Base-by-base conservation (phyloP, 2,888 invertebrate genomes). In the Hemicrepidius hirtus region DNA sequence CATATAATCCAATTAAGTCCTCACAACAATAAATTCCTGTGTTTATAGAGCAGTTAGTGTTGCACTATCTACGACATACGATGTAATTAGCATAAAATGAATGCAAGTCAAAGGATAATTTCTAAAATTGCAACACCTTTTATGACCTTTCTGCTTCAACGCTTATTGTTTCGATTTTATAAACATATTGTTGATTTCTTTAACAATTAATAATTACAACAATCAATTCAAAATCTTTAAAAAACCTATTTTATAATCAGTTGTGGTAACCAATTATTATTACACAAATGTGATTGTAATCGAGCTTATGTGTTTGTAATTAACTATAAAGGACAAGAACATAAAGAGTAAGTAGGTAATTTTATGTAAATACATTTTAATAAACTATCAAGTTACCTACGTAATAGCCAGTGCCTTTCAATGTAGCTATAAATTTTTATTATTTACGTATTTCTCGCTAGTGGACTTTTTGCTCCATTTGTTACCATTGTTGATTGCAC, bases 281-380 rank as follows among this genome's bases (percentile, higher is more conserved):
- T 44, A 44, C 18, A 44, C 13, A 18, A 44, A 44, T 44, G 44
- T 16, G 44, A 44, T 44, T 18, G 32, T 32, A 32, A 44, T 44
- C 13, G 18, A 44, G 7, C 5, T 32, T 32, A 32, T 32, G 32
- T 32, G 7, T 44, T 44, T 16, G 13, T 41, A 41, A 13, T 16
- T 41, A 13, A 6, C n/a, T 13, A 13, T 6, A 32, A 5, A 24
- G 32, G 7, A 32, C 32, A 32, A 32, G 32, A 32, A 5, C 32
- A 32, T 44, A 44, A 18, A n/a, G n/a, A 40, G 9, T 18, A 20
- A n/a, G 20, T 18, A 35, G 21, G n/a, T 57, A 59, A 24, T 41
- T 41, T 62, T 35, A 41, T 41, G 62, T 44, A 28, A 62, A 62
- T 62, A 24, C 28, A 62, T 50, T 46, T 64, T 32, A 64, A 64